Conservation (phyloP, 2,888 invertebrate species). For the Amiota communis region DNA sequence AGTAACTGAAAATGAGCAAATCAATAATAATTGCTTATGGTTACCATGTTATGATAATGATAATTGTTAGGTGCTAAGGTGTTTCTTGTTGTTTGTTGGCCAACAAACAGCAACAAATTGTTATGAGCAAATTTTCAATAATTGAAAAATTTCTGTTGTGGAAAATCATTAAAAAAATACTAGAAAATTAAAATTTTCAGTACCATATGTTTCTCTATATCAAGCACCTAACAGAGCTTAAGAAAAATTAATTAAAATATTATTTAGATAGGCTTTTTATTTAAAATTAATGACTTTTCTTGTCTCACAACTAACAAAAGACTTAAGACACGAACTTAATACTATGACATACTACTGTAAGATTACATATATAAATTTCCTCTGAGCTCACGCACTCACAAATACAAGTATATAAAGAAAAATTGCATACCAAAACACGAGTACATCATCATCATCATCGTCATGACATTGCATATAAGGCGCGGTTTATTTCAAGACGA, state of each 20-base stretch:
- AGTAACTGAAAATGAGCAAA: constrained; percentile 2
- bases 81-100: not conserved
- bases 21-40: constrained; percentile 25
- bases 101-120: not conserved
- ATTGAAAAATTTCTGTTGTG: not conserved
- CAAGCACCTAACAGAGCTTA: too few relatives aligned
- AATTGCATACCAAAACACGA: too few relatives aligned
- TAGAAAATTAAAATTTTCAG: not conserved
- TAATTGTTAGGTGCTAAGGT: constrained; percentile 23
- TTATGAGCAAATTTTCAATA: not conserved
- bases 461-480: too few relatives aligned
- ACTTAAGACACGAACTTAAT: constrained; percentile 62
- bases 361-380: too few relatives aligned
- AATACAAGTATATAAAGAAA: too few relatives aligned
- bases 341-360: not conserved
- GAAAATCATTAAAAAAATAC: not conserved
- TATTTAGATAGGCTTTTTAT: constrained; percentile 27
- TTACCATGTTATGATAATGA: constrained; percentile 14
- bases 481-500: not conserved
- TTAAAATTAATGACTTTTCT: constrained; percentile 49
- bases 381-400: too few relatives aligned
- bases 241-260: too few relatives aligned
- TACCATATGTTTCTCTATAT: too few relatives aligned
- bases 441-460: too few relatives aligned
- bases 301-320: constrained; percentile 50